Evolutionary conservation across 2,888 invertebrate species (phyloP).

Genomic region (Tolmerus cingulatus): DNA sequence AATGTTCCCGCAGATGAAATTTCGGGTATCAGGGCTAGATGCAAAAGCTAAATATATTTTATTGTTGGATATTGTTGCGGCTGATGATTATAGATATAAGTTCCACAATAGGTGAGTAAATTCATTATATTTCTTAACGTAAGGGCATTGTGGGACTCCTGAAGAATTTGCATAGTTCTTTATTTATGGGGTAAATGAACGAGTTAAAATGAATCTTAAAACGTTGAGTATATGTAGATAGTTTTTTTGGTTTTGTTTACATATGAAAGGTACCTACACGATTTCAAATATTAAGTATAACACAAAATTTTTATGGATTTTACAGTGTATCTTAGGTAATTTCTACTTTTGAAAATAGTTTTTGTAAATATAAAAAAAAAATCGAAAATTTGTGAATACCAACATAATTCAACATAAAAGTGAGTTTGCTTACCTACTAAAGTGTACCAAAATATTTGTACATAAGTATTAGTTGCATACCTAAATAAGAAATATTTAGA

Average conservation of each 20-base stretch:
- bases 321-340: neutral
- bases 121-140: neutral
- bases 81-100: constrained; percentile 98
- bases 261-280: too few relatives aligned
- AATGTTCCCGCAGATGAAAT: constrained; percentile 99
- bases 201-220: neutral
- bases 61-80: constrained; percentile 97
- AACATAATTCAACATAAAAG: too few relatives aligned
- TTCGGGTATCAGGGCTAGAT: constrained; percentile 97
- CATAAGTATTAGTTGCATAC: too few relatives aligned
- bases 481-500: too few relatives aligned
- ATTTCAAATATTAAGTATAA: too few relatives aligned
- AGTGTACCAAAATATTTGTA: too few relatives aligned
- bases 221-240: neutral
- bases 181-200: neutral
- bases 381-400: neutral
- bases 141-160: neutral
- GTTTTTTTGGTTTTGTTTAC: neutral
- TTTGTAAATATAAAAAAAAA: neutral
- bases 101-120: constrained; percentile 88
- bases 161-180: neutral
- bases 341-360: neutral
- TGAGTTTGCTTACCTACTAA: too few relatives aligned
- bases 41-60: constrained; percentile 99
- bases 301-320: neutral